phyloP scores from a whole-genome alignment of 2,797 vertebrate species.

The Numenius phaeopus region DNA sequence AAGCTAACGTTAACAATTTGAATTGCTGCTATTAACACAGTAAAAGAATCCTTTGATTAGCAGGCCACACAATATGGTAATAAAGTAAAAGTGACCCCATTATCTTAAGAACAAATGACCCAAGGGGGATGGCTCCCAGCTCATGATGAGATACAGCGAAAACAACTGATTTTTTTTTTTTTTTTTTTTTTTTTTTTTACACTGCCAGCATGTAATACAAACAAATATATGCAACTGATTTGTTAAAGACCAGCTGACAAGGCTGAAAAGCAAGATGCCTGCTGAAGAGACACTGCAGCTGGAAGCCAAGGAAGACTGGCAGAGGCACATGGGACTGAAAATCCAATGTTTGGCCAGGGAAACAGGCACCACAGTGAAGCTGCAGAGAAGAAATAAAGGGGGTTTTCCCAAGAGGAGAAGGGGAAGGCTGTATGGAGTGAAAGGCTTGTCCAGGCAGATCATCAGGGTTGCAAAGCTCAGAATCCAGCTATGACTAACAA shows the following conservation, averaged over 20 bases:
- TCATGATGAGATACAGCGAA: constrained; percentile 53
- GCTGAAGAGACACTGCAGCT: not conserved
- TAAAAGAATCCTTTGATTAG: not conserved
- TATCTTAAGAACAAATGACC: constrained; percentile 48
- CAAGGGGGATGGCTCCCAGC: not conserved
- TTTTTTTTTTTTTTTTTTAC: not conserved
- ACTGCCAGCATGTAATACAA: not conserved
- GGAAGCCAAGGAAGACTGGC: not conserved
- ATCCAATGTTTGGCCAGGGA: not conserved
- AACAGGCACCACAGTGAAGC: not conserved
- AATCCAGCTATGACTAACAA: constrained; percentile 26
- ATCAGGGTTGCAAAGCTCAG: constrained; percentile 11
- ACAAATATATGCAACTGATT: constrained; percentile 14
- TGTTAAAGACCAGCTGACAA: constrained; percentile 4
- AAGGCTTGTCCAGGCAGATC: constrained; percentile 50
- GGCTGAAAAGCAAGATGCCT: constrained; percentile 14
- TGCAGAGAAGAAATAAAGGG: constrained; percentile 31
- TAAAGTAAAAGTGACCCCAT: not conserved
- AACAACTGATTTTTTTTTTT: constrained; percentile 50
- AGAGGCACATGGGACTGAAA: not conserved
- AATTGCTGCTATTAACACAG: not conserved
- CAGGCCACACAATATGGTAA: not conserved
- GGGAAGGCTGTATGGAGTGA: not conserved
- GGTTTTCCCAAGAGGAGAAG: not conserved
- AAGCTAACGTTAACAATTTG: not conserved